phyloP scores from a whole-genome alignment of 2,113 vertebrate genomes.

The Vombatus ursinus region DNA sequence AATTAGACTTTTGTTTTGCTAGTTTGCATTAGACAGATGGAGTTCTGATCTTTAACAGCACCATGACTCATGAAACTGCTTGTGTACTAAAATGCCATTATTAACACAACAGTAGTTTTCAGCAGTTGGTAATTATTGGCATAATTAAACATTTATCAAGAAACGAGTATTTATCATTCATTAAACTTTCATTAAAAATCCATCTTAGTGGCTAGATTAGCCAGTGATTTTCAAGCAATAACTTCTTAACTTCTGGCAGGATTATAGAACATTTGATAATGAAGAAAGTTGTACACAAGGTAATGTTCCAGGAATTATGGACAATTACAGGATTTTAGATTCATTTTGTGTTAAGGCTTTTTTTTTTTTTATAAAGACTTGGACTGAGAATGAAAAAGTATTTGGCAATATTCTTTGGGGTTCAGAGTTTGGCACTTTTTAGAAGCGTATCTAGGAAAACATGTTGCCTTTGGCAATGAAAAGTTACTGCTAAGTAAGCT shows the following conservation, averaged over 20 bases:
- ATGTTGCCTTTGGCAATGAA: constrained; percentile 63
- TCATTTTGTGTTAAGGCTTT: constrained; percentile 40
- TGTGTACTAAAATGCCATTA: constrained; percentile 90
- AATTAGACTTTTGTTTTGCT: constrained; percentile 88
- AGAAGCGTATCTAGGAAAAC: constrained; percentile 63
- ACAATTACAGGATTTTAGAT: constrained; percentile 61
- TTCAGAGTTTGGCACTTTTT: constrained; percentile 63
- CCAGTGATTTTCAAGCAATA: constrained; percentile 85
- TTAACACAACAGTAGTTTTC: constrained; percentile 92
- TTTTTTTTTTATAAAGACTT: constrained; percentile 23
- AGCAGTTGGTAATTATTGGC: constrained; percentile 93
- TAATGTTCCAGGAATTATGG: constrained; percentile 66
- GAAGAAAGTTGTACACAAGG: constrained; percentile 51
- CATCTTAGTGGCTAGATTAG: constrained; percentile 87
- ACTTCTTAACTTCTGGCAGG: constrained; percentile 84
- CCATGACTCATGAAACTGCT: constrained; percentile 86
- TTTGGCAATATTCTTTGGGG: constrained; percentile 51
- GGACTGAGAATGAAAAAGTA: constrained; percentile 37
- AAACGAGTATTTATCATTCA: constrained; percentile 91
- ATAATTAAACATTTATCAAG: constrained; percentile 93
- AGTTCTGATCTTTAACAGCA: constrained; percentile 86
- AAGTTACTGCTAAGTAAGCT: constrained; percentile 63
- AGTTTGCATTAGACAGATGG: constrained; percentile 87
- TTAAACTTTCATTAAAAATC: constrained; percentile 92
- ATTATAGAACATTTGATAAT: constrained; percentile 69